Base-by-base conservation (phyloP, 2,888 invertebrate genomes). In the Idaea dimidiata region DNA sequence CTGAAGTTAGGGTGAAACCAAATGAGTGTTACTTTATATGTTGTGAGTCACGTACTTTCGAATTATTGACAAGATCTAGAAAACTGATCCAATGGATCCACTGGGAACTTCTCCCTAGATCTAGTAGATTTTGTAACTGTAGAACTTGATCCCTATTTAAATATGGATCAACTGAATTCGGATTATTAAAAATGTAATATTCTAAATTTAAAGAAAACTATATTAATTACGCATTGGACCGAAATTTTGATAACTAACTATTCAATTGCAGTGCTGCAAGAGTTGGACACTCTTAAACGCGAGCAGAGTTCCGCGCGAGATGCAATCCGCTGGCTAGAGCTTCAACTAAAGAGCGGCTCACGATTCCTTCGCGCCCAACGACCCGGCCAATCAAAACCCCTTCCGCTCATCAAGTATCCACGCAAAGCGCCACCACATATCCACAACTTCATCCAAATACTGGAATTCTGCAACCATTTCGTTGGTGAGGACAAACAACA, bases 241-340 rank as follows among this genome's bases (percentile, higher is more conserved):
- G n/a, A n/a, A n/a, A 53, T 53, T 53, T 0, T 53, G 7, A 17
- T 18, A 56, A 14, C 6, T 59, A 32, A n/a, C n/a, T 57, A 58
- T 54, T 70, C 68, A 66, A 76, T 76, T 93, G 14, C 88, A 98
- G 98, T 98, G 69, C 94, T 98, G 63, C 97, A 97, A 75, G 96
- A 97, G 68, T 88, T 98, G 82, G 98, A 98, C 84, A 96, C 97
- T 75, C 88, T 97, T 75, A 98, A 99, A 90, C 96, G 97, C 66
- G 96, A 96, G 71, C 96, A 96, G 76, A 95, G 95, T 69, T 94
- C 95, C 68, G 98, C 98, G 0, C 94, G 98, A 60, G 97, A 98
- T 82, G 97, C 97, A 4, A 98, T 98, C 65, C 96, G 98, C 71
- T 99, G 98, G 98, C 91, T 99, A 69, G 98, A 98, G 87, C 93